Evolutionary conservation across 2,888 invertebrate species (phyloP), one percentile per base, ranked within the genome.

Genomic region (Caenorhabditis sulstoni): DNA sequence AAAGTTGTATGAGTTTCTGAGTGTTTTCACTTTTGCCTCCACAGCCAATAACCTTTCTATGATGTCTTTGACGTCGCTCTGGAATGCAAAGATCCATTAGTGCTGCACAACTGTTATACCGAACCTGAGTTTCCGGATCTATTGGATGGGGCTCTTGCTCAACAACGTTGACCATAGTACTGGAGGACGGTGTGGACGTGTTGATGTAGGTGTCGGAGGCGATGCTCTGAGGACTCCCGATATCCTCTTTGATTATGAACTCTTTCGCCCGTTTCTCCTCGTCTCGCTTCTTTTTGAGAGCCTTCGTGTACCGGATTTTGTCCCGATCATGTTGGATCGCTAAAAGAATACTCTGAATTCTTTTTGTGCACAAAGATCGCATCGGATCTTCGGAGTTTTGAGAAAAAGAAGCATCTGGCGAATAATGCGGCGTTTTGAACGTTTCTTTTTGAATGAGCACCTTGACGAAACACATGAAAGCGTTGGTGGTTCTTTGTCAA

Each of bases 251-350:
- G 49, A 81, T 61, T 0, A 79, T 64, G 14, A 66, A 45, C 20
- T 81, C 81, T 49, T 77, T 62, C 45, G 66, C 49, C 64, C 73
- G 71, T 68, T 77, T 77, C 52, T 81, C 82, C 57, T 81, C 84
- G 44, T 86, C 86, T 53, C 78, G 80, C 59, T 85, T 82, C 59
- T 85, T 84, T 50, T 83, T 82, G 18, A 86, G 68, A 2, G 82
- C 82, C 64, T 86, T 86, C 53, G 86, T 86, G 62, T 86, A 86
- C 16, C 86, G 81, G 20, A 86, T 86, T 67, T 86, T 86, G 79
- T 86, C 86, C 14, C 86, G 81, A 75, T 86, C 86, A 78, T 86
- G 85, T 76, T 86, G 86, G 61, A 86, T 86, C 3, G 86, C 86
- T 86, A 64, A 85, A 81, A 29, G 4, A 29, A 29, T 5, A 29